These are phyloP conservation scores for Quiscalus mexicanus DNA, from an alignment of 2,113 vertebrate genomes.

Conservation along the genomic window DNA sequence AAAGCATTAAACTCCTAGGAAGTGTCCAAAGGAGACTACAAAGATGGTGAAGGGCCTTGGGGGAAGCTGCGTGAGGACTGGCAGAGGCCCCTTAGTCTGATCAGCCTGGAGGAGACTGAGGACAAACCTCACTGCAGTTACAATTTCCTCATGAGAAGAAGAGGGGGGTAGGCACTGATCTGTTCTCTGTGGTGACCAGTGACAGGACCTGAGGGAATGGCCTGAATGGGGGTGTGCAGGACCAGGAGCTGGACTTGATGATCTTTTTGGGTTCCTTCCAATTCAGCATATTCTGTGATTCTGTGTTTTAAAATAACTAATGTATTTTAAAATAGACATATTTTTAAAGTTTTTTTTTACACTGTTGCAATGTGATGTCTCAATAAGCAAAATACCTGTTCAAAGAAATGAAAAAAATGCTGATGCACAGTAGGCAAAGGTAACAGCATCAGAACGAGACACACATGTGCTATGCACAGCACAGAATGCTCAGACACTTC, in stretches of 20 bases:
- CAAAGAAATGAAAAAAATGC: background rate
- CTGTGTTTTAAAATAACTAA: background rate
- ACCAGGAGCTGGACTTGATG: background rate
- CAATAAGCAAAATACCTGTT: background rate
- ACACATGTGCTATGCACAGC: background rate
- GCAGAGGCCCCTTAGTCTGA: accelerated
- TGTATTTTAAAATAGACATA: background rate
- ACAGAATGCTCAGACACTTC: background rate
- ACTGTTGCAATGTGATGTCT: background rate
- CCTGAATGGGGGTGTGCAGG: background rate
- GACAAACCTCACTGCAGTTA: background rate
- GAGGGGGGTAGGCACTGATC: background rate
- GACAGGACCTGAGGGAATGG: background rate
- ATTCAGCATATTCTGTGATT: background rate
- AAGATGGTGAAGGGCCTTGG: background rate
- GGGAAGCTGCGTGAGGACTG: background rate
- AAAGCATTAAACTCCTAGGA: background rate
- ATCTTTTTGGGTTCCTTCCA: background rate
- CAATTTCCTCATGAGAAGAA: background rate
- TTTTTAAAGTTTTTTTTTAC: background rate
- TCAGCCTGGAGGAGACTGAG: background rate
- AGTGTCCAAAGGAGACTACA: background rate
- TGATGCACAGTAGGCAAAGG: accelerated
- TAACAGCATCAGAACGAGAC: background rate
- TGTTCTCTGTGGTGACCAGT: no score